Evolutionary conservation across 2,797 vertebrate genomes (phyloP), one percentile per base, ranked within the genome.

Genomic region (Sebastes kiyomatsui): DNA sequence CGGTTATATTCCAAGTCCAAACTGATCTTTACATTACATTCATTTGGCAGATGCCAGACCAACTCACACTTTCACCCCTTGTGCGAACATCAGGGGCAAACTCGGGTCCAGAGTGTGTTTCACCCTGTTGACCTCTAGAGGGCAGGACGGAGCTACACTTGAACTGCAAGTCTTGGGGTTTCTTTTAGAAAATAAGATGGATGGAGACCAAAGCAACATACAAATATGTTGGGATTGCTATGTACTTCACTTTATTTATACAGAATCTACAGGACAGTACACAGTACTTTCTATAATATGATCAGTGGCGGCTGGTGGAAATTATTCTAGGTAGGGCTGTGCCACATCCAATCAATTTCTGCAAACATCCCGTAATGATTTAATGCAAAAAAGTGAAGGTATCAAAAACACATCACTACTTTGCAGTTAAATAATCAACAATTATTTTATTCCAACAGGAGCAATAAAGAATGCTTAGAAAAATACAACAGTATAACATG

Each of bases 61-160:
- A 27, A 58, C 13, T 58, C 1, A 13, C 14, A 58, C 12, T 58
- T 58, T 27, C 1, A 25, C 23, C 55, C 13, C 13, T 58, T 16
- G 55, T 25, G 13, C 13, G 7, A 1, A 58, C 4, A 56, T 25
- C 54, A 25, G 23, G 22, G 1, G 54, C 54, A 27, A 58, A 23
- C 55, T 58, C 6, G 12, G 55, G 55, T 27, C 0, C 22, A 25
- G 3, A 7, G 58, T 77, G 77, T 80, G 12, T 28, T 85, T 82
- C 77, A 11, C 35, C 3, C 9, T 2, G 1, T 6, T 72, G 12
- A n/a, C 89, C 88, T 11, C 82, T 55, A 8, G 91, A 60, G 81
- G 38, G 84, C 79, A 84, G 67, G 27, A 16, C n/a, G 61, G 76
- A 72, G 65, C 75, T 28, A 7, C 64, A 22, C 9, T 18, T 59